phyloP scores from a whole-genome alignment of 2,797 vertebrate species.

The Paratrypauchen microcephalus region DNA sequence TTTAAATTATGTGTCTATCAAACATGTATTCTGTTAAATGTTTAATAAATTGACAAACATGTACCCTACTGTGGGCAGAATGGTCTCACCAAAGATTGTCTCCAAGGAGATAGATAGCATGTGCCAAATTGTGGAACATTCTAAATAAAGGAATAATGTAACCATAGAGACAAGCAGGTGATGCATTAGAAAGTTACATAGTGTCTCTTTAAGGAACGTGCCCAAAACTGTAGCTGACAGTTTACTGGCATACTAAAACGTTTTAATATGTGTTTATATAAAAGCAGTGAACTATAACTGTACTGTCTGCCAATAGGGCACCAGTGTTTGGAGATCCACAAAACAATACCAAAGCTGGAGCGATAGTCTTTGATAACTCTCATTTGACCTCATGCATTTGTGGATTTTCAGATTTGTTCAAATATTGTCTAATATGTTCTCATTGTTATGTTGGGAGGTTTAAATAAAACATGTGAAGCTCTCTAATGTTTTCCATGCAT shows the following conservation, averaged over 20 bases:
- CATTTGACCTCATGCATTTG: constrained; percentile 71
- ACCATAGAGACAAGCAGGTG: too few relatives aligned
- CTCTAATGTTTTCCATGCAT: constrained; percentile 60
- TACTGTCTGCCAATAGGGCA: constrained; percentile 36
- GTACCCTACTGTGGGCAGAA: too few relatives aligned
- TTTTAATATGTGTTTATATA: constrained; percentile 58
- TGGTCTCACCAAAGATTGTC: too few relatives aligned
- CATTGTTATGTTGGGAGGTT: constrained; percentile 62
- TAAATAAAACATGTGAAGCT: constrained; percentile 73
- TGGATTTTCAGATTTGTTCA: constrained; percentile 76
- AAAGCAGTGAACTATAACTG: constrained; percentile 46
- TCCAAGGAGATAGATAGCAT: too few relatives aligned
- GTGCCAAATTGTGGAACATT: too few relatives aligned
- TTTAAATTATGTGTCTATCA: too few relatives aligned
- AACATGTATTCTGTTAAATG: too few relatives aligned
- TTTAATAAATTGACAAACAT: too few relatives aligned
- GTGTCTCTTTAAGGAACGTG: too few relatives aligned
- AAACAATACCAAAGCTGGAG: constrained; percentile 60
- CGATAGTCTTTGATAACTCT: constrained; percentile 66
- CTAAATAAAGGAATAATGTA: too few relatives aligned
- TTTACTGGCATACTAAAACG: constrained; percentile 67
- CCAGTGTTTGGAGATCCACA: constrained; percentile 51
- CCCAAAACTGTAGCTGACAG: too few relatives aligned
- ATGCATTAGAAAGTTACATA: too few relatives aligned
- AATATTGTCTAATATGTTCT: constrained; percentile 71